Evolutionary conservation across 37 sponge, comb jelly and placozoan species (phyloP).

Genomic region (Aphrocallistes beatrix): DNA sequence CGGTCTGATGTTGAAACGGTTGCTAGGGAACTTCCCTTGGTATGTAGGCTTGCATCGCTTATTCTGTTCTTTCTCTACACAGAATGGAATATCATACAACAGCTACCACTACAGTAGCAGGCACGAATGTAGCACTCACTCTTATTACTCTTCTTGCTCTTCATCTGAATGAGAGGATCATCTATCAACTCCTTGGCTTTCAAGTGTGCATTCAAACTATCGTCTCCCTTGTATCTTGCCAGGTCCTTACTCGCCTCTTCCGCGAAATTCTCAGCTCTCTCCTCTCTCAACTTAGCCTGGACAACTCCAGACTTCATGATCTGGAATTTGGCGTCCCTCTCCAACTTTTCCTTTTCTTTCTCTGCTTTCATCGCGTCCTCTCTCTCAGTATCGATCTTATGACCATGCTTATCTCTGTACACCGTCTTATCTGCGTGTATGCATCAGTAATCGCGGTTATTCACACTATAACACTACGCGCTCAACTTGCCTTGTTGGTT

Average conservation of each 20-base stretch:
- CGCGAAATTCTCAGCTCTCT: slow-evolving; percentile 47
- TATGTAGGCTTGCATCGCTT: slow-evolving; percentile 36
- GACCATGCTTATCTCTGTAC: slow-evolving; percentile 69
- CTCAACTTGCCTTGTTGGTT: background rate
- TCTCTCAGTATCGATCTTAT: slow-evolving; percentile 46
- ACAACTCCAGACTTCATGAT: slow-evolving; percentile 38
- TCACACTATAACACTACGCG: background rate
- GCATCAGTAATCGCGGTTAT: too few relatives aligned
- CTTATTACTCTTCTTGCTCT: slow-evolving; percentile 58
- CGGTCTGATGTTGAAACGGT: slow-evolving; percentile 77
- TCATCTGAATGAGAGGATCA: slow-evolving; percentile 76
- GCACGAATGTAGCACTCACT: background rate
- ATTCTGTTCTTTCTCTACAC: background rate
- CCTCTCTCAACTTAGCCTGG: slow-evolving; percentile 40
- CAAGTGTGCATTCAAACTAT: slow-evolving; percentile 65
- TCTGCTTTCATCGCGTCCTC: slow-evolving; percentile 40
- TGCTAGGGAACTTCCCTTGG: slow-evolving; percentile 62
- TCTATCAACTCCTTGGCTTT: slow-evolving; percentile 55
- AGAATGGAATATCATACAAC: background rate
- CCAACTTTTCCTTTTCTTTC: slow-evolving; percentile 48
- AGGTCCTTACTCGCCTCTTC: slow-evolving; percentile 91
- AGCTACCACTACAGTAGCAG: background rate
- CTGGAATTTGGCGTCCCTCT: slow-evolving; percentile 54
- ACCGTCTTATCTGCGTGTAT: slow-evolving; percentile 60
- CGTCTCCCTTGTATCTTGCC: slow-evolving; percentile 81